Evolutionary conservation across 2,113 vertebrate genomes (phyloP).

Genomic region (Onychostruthus taczanowskii): DNA sequence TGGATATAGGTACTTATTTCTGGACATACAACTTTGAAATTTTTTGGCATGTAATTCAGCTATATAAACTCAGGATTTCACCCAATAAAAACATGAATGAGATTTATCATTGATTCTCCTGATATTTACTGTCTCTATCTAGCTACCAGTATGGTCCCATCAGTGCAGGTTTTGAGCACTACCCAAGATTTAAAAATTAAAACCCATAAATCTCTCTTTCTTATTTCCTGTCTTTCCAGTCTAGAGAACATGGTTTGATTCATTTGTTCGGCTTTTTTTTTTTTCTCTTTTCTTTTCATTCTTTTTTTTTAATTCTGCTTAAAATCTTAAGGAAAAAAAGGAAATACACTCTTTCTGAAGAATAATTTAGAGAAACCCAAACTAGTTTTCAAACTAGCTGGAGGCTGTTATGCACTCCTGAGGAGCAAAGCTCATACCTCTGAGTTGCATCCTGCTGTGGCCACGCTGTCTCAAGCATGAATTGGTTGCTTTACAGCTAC

Average conservation of each 20-base stretch:
- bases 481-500: conserved; percentile 29
- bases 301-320: neutral
- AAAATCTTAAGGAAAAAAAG: neutral
- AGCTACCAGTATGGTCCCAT: conserved; percentile 41
- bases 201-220: conserved; percentile 40
- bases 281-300: neutral
- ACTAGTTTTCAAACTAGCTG: neutral
- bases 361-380: neutral
- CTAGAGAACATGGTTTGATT: neutral
- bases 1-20: conserved; percentile 34
- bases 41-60: conserved; percentile 27
- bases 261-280: neutral
- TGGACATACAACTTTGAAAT: neutral
- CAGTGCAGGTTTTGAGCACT: neutral
- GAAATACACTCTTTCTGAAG: neutral
- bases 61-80: conserved; percentile 17
- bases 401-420: neutral
- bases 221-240: conserved; percentile 2
- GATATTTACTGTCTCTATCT: conserved; percentile 42
- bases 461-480: neutral
- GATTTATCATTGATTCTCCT: conserved; percentile 37
- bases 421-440: neutral
- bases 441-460: neutral
- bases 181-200: conserved; percentile 54
- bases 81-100: conserved; percentile 41